phyloP scores from a whole-genome alignment of 2,113 vertebrate genomes.

The Lophura nycthemera region DNA sequence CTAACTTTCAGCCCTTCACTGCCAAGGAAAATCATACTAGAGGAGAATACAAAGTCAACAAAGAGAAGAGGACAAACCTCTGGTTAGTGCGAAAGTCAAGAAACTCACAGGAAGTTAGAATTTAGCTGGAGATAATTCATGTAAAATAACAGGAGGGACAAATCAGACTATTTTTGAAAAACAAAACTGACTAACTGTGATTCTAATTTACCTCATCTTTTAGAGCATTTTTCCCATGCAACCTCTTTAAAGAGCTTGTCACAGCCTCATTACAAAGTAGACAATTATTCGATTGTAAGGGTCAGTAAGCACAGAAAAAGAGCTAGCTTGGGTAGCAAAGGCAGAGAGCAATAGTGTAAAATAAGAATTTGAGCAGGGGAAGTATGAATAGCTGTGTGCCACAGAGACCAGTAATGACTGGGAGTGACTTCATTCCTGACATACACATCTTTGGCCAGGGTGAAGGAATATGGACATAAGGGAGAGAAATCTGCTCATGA shows the following conservation, averaged over 20 bases:
- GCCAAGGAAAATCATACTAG: background rate
- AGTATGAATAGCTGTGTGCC: background rate
- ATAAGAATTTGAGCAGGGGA: background rate
- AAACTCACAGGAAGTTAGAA: background rate
- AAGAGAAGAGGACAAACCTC: background rate
- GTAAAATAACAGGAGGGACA: background rate
- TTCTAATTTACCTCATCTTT: background rate
- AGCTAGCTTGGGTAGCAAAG: background rate
- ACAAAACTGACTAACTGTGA: background rate
- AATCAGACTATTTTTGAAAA: background rate
- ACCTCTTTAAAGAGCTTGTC: background rate
- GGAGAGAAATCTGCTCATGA: slow-evolving; percentile 21
- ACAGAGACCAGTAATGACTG: slow-evolving; percentile 30
- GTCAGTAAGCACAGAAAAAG: background rate
- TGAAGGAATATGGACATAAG: background rate
- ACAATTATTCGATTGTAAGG: background rate
- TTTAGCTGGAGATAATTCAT: background rate
- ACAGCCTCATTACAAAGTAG: background rate
- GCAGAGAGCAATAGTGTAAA: background rate
- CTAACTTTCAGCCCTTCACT: background rate
- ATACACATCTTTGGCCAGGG: slow-evolving; percentile 3
- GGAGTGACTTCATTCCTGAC: slow-evolving; percentile 50
- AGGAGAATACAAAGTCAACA: background rate
- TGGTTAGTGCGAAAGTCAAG: fast-evolving
- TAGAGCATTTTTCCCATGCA: background rate